Base-by-base conservation (phyloP, 2,113 vertebrate genomes). In the Catharus fuscescens region DNA sequence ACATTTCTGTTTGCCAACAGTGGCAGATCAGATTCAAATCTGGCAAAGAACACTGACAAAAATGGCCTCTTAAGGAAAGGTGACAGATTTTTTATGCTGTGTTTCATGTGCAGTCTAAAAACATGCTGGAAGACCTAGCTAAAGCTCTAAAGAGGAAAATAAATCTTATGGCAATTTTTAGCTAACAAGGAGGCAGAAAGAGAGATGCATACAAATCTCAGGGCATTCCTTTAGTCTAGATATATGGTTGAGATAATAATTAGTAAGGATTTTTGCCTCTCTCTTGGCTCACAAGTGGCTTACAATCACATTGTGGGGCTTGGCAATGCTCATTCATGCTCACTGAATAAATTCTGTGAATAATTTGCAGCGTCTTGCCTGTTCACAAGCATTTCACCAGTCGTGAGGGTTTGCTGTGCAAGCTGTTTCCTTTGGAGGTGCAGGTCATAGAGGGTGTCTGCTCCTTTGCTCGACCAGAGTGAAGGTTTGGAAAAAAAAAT, bases 61-160 rank as follows among this genome's bases (percentile, higher is more conserved):
- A 96, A 92, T 84, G 91, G 82, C 57, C 80, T 92, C 71, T 91
- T 91, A 65, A 88, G 84, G 84, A 93, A 96, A 93, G 94, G 87
- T 95, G 83, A 60, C 61, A 94, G 82, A 96, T 95, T 93, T 95
- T 97, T 91, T 96, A 92, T 82, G 70, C 62, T 64, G 79, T 59
- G 95, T 78, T 94, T 94, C 95, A 85, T 88, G 86, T 92, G 86
- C 48, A 70, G 44, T 72, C 74, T 87, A 86, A 96, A 85, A 93
- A 36, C 87, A 88, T 36, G 71, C 80, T 94, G 87, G 61, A 93
- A 94, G 85, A 92, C 56, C 54, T 94, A 79, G 89, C 93, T 86
- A 69, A 86, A 92, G 40, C 42, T 88, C 82, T 69, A 40, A 95
- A 94, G 70, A 94, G 32, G 74, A 74, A 96, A 92, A 93, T 66